phyloP scores from a whole-genome alignment of 2,113 vertebrate species.

The Pachypanchax playfairii region DNA sequence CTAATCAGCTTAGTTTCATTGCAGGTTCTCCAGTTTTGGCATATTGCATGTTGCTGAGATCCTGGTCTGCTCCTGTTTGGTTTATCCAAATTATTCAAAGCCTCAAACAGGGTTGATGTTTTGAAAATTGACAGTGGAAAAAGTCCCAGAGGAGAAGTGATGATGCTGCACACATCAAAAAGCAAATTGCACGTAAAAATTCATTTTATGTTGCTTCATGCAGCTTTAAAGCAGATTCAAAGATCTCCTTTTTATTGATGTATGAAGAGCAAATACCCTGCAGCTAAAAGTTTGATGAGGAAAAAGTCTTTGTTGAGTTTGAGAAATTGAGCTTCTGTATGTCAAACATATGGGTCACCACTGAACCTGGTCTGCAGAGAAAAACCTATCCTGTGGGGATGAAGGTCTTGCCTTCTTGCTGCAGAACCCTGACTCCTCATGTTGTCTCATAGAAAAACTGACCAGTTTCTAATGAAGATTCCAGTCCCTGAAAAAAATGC shows the following conservation, averaged over 20 bases:
- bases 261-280: constrained; percentile 39
- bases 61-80: neutral
- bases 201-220: neutral
- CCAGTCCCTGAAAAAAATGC: too few species aligned
- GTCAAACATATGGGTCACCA: too few species aligned
- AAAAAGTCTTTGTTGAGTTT: constrained; percentile 22
- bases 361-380: too few species aligned
- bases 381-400: constrained; percentile 36
- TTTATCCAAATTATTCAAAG: constrained; percentile 3
- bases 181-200: constrained; percentile 16
- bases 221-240: constrained; percentile 15
- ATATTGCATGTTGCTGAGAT: neutral
- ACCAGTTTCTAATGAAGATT: constrained; percentile 49
- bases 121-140: constrained; percentile 21
- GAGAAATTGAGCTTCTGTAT: constrained; percentile 25
- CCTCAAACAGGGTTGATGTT: constrained; percentile 20
- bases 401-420: constrained; percentile 16
- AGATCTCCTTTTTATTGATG: constrained; percentile 34
- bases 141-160: constrained; percentile 17
- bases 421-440: constrained; percentile 29
- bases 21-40: neutral
- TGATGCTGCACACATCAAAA: constrained; percentile 14
- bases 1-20: neutral
- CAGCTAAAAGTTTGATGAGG: constrained; percentile 21
- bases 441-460: constrained; percentile 48